Evolutionary conservation across 1,140 invertebrate species (phyloP), one percentile per base, ranked within the genome.

Genomic region (Alviniconcha marisindica): DNA sequence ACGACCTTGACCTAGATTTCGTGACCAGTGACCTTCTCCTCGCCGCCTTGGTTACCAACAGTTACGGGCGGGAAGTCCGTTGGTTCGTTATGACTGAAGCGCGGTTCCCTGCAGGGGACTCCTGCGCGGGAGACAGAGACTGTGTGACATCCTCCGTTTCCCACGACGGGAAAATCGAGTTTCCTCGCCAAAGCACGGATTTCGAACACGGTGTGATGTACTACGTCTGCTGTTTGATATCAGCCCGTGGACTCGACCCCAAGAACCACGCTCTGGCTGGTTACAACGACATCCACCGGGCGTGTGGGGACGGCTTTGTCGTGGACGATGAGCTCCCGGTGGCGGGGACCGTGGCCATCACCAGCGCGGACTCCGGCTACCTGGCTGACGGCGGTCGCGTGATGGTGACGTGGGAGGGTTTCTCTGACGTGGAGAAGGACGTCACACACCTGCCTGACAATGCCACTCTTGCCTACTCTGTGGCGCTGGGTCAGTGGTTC

Each of bases 301-400:
- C 40, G 1, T 89, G 88, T 73, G 84, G 88, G n/a, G 81, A 89
- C 79, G 88, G 88, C 18, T 80, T 89, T 28, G 69, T 86, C 10
- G 71, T 89, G 14, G 88, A 89, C 81, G 69, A 84, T 38, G 73
- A 48, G 21, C 63, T 78, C 2, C 88, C 88, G 12, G 44, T 33
- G 15, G n/a, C 12, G 36, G 88, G 88, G 31, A 40, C 63, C 0
- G 85, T 89, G 24, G 31, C 40, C n/a, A 78, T 89, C 4, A 36
- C n/a, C 18, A 38, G 77, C 28, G 79, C 82, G 18, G 48, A 66
- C n/a, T 82, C 78, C 66, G 87, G 86, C 12, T 88, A 82, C 56
- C 44, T 88, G 10, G 82, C 77, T 10, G 77, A 84, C 36, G 14
- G 15, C 10, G 56, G 60, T 10, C 28, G 73, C n/a, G 36, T 87